These are phyloP conservation scores for Malurus leucopterus DNA, from an alignment of 2,797 vertebrate genomes.

Conservation along the genomic window DNA sequence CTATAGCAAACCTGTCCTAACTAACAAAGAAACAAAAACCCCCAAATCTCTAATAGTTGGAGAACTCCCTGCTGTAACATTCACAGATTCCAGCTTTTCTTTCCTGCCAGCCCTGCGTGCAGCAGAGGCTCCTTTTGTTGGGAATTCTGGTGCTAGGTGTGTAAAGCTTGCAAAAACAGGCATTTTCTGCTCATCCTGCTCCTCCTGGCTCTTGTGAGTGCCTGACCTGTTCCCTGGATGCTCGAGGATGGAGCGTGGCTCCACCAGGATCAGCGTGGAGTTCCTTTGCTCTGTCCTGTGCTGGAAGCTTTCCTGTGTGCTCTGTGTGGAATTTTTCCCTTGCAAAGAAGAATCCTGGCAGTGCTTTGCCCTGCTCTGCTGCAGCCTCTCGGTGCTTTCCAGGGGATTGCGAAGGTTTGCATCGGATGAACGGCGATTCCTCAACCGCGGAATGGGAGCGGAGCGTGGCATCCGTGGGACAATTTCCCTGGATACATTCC, in stretches of 20 bases:
- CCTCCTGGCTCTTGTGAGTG: not conserved
- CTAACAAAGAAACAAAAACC: not conserved
- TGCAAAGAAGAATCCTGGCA: not conserved
- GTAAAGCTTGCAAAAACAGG: not conserved
- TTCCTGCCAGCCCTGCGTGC: fast-evolving
- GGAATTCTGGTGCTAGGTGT: not conserved
- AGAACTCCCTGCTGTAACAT: not conserved
- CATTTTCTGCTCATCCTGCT: fast-evolving
- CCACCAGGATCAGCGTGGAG: not conserved
- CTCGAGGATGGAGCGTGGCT: fast-evolving
- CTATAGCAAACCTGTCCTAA: not conserved
- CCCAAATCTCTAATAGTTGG: not conserved
- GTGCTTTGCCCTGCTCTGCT: not conserved
- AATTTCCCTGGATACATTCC: fast-evolving
- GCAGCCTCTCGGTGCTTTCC: fast-evolving
- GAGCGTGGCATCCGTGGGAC: fast-evolving
- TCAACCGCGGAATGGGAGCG: fast-evolving
- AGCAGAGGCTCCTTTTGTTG: not conserved
- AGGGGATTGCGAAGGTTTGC: fast-evolving
- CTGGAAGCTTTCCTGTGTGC: not conserved
- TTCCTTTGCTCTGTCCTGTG: not conserved
- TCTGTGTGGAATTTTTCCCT: fast-evolving
- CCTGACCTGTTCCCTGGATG: fast-evolving
- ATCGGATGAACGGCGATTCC: fast-evolving
- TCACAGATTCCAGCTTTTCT: not conserved